These are phyloP conservation scores for Gryon sp. DNA, from an alignment of 1,140 invertebrate genomes.

Conservation along the genomic window DNA sequence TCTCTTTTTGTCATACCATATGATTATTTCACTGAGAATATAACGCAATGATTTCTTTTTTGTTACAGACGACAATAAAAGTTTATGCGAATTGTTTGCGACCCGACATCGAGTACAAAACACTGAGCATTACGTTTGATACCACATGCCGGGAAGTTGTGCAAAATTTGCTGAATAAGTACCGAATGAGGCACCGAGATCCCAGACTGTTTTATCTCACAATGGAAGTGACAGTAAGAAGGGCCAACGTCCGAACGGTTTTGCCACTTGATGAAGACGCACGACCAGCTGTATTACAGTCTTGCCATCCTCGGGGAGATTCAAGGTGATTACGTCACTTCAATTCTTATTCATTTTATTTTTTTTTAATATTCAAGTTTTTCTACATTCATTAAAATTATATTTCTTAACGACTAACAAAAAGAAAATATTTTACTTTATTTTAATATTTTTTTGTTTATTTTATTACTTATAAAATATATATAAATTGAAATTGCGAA, in stretches of 20 bases:
- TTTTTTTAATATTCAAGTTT: neutral
- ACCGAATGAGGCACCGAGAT: conserved; percentile 93
- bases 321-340: conserved; percentile 86
- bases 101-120: conserved; percentile 96
- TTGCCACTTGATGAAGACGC: conserved; percentile 93
- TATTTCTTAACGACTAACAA: too few species aligned
- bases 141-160: conserved; percentile 93
- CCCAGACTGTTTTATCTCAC: conserved; percentile 95
- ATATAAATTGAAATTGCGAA: neutral
- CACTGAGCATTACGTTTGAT: conserved; percentile 90
- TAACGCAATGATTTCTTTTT: neutral
- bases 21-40: neutral
- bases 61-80: conserved; percentile 92
- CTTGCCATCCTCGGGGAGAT: conserved; percentile 94
- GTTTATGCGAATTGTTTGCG: conserved; percentile 93
- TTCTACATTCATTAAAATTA: too few species aligned
- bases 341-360: neutral
- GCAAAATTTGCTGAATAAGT: conserved; percentile 90
- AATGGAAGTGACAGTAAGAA: conserved; percentile 93
- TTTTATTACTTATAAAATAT: neutral
- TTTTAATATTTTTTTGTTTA: neutral
- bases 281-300: conserved; percentile 91
- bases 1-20: too few species aligned
- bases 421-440: too few species aligned
- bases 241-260: conserved; percentile 89